Evolutionary conservation across 2,113 vertebrate genomes (phyloP), one percentile per base, ranked within the genome.

Genomic region (Antigone vipio): DNA sequence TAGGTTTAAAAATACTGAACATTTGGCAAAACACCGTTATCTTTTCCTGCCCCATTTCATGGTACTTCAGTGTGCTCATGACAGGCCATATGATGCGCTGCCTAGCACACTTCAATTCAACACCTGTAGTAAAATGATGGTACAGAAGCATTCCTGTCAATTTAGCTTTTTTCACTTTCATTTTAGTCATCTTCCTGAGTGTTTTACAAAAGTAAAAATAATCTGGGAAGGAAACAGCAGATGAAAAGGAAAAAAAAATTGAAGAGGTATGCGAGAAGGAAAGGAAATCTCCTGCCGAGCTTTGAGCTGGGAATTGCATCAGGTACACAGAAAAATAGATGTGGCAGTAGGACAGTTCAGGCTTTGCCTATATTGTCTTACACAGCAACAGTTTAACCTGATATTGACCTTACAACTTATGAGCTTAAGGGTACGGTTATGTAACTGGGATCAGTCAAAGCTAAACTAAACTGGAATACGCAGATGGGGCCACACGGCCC

Each of bases 401-500:
- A 87, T 96, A 52, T 1, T 96, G 94, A 96, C 91, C 91, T 96
- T 95, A 60, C 4, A 44, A 89, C 22, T 91, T 82, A 92, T 7
- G 69, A 87, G 88, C 92, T 97, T 92, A 97, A 85, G 77, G 40
- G 22, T 60, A 56, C 66, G 67, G 66, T 95, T 97, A 93, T 47
- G 45, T 95, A 92, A 96, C 80, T 93, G 91, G 83, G 83, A 96
- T 95, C 93, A 92, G 85, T 44, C 40, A 81, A 84, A 96, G 80
- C 90, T 96, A 91, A 95, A 95, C 60, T 89, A 49, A 93, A 95
- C 94, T 89, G 83, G 53, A 95, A 75, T 85, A 91, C 66, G 91
- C 77, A 92, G 89, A 88, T 93, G 80, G 73, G 47, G 80, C 88
- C 27, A 49, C 68, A 45, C 1, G 8, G 56, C 62, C 74, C 6